Evolutionary conservation across 2,797 vertebrate genomes (phyloP).

Genomic region (Bryconaethiops microstoma): DNA sequence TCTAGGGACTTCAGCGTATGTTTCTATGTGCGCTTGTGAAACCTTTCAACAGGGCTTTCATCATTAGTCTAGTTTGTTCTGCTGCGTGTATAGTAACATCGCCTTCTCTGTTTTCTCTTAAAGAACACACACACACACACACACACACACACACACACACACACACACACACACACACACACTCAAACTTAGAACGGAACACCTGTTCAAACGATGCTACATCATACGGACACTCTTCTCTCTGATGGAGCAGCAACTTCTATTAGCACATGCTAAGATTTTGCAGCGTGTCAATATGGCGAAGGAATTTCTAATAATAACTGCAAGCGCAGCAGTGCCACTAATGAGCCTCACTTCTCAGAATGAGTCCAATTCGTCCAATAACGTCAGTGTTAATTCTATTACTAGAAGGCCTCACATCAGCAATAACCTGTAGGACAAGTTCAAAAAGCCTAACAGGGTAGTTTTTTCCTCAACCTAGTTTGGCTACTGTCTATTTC

Average conservation of each 20-base stretch:
- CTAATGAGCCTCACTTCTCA: constrained; percentile 43
- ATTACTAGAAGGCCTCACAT: constrained; percentile 41
- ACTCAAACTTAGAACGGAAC: constrained; percentile 27
- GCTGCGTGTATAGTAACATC: constrained; percentile 49
- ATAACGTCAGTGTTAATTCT: constrained; percentile 52
- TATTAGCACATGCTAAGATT: constrained; percentile 50
- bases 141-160: constrained; percentile 30
- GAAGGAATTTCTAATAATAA: constrained; percentile 45
- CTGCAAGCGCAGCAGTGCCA: constrained; percentile 38
- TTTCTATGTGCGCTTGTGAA: constrained; percentile 34
- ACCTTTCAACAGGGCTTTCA: constrained; percentile 47
- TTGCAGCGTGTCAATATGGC: constrained; percentile 38
- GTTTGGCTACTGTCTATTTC: background rate
- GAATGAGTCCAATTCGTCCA: constrained; percentile 36
- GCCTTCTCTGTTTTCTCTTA: constrained; percentile 41
- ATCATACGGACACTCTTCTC: constrained; percentile 42
- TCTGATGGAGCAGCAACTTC: constrained; percentile 35
- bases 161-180: constrained; percentile 34
- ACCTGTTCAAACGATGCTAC: constrained; percentile 55
- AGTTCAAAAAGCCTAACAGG: constrained; percentile 21
- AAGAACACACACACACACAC: constrained; percentile 38
- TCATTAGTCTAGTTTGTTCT: constrained; percentile 40
- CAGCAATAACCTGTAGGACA: constrained; percentile 21
- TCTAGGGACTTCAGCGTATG: background rate
- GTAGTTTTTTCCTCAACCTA: background rate